A percentile compares a stretch with the other conserved stretches of the same genome.
These are phyloP conservation scores for Himantopus leucocephalus DNA, from an alignment of 2,113 vertebrate species.

Conservation along the genomic window DNA sequence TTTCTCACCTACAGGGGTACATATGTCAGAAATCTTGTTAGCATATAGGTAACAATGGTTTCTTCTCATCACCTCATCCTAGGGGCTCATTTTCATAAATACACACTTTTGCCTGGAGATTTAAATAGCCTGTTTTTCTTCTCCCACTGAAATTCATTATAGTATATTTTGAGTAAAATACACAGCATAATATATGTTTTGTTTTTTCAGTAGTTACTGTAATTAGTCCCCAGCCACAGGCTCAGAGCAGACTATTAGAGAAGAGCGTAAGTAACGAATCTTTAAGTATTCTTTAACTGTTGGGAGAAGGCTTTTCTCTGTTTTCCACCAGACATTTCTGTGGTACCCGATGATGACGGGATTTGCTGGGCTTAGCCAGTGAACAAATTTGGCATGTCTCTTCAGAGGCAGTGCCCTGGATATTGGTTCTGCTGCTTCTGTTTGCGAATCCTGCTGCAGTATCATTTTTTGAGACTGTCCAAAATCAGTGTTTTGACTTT, in stretches of 20 bases:
- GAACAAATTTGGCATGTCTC: not conserved
- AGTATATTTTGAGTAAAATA: conserved; percentile 26
- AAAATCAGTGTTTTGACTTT: not conserved
- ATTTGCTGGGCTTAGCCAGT: not conserved
- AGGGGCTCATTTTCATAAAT: not conserved
- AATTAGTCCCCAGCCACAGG: conserved; percentile 79
- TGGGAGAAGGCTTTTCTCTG: not conserved
- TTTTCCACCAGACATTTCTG: not conserved
- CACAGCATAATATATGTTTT: not conserved
- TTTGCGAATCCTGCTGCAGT: not conserved
- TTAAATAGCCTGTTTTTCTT: not conserved
- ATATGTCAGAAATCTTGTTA: not conserved
- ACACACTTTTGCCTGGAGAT: not conserved
- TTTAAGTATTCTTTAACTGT: conserved; percentile 7
- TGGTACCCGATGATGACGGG: conserved; percentile 3
- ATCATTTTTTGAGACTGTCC: not conserved
- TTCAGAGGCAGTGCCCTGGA: not conserved
- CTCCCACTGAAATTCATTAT: conserved; percentile 1
- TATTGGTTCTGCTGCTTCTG: not conserved
- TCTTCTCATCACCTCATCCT: not conserved
- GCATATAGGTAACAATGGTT: not conserved
- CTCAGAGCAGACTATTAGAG: not conserved
- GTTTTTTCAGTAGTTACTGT: conserved; percentile 68
- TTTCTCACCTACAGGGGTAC: not conserved
- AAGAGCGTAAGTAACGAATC: not conserved